Evolutionary conservation across 53 echinoderm and acorn worm species (phyloP), one percentile per base, ranked within the genome.

Genomic region (Zoroaster sp.): DNA sequence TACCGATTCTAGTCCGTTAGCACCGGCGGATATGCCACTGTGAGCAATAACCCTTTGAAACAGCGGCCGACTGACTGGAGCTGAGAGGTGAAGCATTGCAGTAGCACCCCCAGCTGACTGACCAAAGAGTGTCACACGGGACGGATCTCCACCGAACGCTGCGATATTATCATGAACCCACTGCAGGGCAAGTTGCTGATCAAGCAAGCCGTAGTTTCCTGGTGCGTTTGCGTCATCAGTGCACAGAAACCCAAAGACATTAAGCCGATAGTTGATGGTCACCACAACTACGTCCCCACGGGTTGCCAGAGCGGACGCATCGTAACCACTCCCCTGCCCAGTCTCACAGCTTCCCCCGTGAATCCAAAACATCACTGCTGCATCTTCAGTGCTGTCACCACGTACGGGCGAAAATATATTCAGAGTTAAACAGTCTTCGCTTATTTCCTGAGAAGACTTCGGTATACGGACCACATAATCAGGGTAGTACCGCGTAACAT

Each of bases 281-380:
- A 96, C 99, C 21, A 99, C 94, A 3, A 99, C 85, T 20, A 99
- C 94, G 44, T 91, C 77, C 69, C 96, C 94, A 30, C 74, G 69
- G 17, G 94, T 90, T n/a, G 94, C 90, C 30, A 99, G 76, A 34
- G 91, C 91, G 40, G 91, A 93, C 2, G 96, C 94, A 53, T 99
- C 94, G 68, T 99, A 99, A 18, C 94, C 96, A 11, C 94, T 91
- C 0, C 93, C 93, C 34, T 86, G 91, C 18, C 99, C 99, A 3
- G 92, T 91, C 69, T 89, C 91, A 52, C 93, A 99, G 8, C 93
- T 90, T 4, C 99, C 99, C 10, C 99, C 96, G 63, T 95, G 94
- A 5, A 99, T 99, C 99, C 99, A 99, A 9, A 99, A 89, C 99
- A 99, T 93, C n/a, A 99, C 99, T 0, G 96, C 80, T 32, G 15